A percentile compares a stretch with the other conserved stretches of the same genome.
These are phyloP conservation scores for Trachelus tabidus DNA, from an alignment of 2,888 invertebrate genomes.

Conservation along the genomic window DNA sequence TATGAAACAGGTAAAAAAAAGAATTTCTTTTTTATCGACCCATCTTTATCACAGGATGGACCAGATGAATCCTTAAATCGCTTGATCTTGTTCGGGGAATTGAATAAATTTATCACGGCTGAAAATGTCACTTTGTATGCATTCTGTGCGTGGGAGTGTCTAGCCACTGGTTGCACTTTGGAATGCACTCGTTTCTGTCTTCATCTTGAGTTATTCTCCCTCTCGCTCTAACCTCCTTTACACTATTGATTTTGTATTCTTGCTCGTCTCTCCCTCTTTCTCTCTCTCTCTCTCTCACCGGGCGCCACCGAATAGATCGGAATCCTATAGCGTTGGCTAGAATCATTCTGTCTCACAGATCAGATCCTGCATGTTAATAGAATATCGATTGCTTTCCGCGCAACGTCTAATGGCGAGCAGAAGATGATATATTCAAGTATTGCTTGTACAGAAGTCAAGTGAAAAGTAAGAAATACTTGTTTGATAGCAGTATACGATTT, in stretches of 20 bases:
- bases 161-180: not conserved
- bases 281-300: no score
- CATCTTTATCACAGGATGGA: not conserved
- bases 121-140: not conserved
- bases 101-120: not conserved
- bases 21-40: not conserved
- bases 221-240: not conserved
- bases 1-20: not conserved
- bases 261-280: no score
- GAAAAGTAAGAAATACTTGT: no score
- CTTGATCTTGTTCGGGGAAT: not conserved
- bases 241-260: no score
- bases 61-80: not conserved
- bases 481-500: no score
- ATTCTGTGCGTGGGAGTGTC: not conserved
- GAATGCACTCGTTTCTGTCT: not conserved
- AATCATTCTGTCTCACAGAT: conserved; percentile 5
- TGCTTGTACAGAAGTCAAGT: no score
- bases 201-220: not conserved
- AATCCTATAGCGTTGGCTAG: not conserved
- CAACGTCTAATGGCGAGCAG: not conserved
- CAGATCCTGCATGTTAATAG: conserved; percentile 5
- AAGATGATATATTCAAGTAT: no score
- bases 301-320: no score
- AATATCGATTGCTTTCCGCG: conserved; percentile 7